Base-by-base conservation (phyloP, 23 tunicate species). In the Halocynthia aurantium region DNA sequence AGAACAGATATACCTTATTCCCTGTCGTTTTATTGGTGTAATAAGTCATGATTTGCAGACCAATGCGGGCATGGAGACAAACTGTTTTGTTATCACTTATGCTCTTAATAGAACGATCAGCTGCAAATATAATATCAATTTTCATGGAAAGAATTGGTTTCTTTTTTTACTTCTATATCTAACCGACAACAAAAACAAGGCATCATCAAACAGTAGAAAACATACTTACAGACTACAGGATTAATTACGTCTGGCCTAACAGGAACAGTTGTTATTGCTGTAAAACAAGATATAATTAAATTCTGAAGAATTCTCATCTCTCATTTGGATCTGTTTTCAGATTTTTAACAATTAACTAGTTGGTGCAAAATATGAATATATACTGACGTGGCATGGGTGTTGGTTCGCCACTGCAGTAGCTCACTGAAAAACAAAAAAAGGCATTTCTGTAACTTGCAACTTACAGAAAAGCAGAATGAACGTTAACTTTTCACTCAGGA, bases 31-130 rank as follows among this genome's bases (percentile, higher is more conserved):
- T 56, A 40, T 40, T 71, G 52, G 57, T 31, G 65, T 85, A 87
- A 8, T 10, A 57, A 10, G 78, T 73, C 7, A 87, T 65, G 77
- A 90, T 18, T 64, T 90, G 97, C 51, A 90, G 51, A 17, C 90
- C 97, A 51, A 90, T 70, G 9, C 76, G 64, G 0, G 86, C 97
- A 62, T 67, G 22, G 8, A 90, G 73, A 61, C 97, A 90, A n/a
- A 63, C 58, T 5, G 73, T 81, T 10, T 81, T 84, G 10, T 80
- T 80, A 77, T 74, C 78, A 54, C 56, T 74, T 7, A 21, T 10
- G 22, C 13, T 49, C 40, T 67, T 20, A 20, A 10, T 67, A 17
- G 72, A 67, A 12, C 12, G 31, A 20, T 40, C 21, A 67, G 72
- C 11, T 20, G 72, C 21, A 20, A 11, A 67, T 67, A 67, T 4